phyloP scores from a whole-genome alignment of 2,797 vertebrate genomes.

The Spinus pinus region DNA sequence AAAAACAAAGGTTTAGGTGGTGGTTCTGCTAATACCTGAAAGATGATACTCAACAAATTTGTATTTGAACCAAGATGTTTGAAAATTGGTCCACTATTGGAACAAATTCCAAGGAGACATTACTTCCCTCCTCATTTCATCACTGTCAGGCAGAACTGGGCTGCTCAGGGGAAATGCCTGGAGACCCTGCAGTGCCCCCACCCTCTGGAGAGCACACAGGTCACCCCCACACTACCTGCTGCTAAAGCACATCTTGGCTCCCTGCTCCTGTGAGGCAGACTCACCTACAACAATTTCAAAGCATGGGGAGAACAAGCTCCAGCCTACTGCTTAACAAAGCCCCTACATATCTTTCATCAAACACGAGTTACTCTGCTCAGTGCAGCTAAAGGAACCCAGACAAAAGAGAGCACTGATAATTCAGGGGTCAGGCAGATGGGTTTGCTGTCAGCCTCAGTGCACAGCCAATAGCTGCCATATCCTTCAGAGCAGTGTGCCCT shows the following conservation, averaged over 20 bases:
- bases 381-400: not conserved
- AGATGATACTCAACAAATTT: not conserved
- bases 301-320: not conserved
- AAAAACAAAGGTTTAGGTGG: not conserved
- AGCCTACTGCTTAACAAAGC: not conserved
- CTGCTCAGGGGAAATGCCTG: not conserved
- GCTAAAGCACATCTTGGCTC: not conserved
- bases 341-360: accelerated
- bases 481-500: not conserved
- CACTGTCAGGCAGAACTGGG: not conserved
- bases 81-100: not conserved
- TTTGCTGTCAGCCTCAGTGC: not conserved
- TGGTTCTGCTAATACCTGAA: not conserved
- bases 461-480: not conserved
- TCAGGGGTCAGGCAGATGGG: not conserved
- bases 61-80: not conserved
- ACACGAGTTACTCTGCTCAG: not conserved
- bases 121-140: not conserved
- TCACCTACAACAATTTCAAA: not conserved
- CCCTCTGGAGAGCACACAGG: not conserved
- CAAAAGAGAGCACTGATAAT: not conserved
- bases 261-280: not conserved
- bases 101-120: not conserved
- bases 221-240: not conserved
- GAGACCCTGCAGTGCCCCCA: not conserved